These are phyloP conservation scores for Psilanteris sp. DNA, from an alignment of 1,140 invertebrate genomes.

Conservation along the genomic window DNA sequence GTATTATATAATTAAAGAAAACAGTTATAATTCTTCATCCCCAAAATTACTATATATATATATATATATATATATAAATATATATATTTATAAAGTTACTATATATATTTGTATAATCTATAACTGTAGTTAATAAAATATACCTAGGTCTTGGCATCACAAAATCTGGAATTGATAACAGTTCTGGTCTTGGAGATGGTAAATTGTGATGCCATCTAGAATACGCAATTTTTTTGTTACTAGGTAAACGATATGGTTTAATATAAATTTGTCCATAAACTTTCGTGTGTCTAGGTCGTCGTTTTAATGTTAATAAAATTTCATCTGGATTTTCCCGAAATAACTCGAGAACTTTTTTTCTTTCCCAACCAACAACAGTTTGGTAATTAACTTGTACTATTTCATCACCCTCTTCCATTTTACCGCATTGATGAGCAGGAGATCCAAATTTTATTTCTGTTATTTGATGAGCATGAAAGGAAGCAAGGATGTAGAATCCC, in stretches of 20 bases:
- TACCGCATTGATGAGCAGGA: constrained; percentile 90
- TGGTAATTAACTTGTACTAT: constrained; percentile 96
- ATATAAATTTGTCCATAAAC: constrained; percentile 91
- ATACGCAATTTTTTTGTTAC: constrained; percentile 85
- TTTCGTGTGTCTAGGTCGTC: constrained; percentile 90
- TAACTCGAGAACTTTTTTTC: constrained; percentile 88
- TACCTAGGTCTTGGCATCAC: constrained; percentile 82
- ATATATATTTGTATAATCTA: too few species aligned
- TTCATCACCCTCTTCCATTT: constrained; percentile 95
- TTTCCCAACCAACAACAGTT: constrained; percentile 94
- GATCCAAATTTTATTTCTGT: constrained; percentile 92
- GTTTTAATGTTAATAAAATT: constrained; percentile 90
- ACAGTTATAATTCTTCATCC: too few species aligned
- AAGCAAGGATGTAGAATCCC: constrained; percentile 92
- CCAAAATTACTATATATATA: too few species aligned
- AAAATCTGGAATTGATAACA: constrained; percentile 84
- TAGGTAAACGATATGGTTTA: constrained; percentile 88
- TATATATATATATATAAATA: too few species aligned
- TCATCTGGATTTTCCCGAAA: constrained; percentile 90
- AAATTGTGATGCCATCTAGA: constrained; percentile 85
- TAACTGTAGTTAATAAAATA: constrained; percentile 3
- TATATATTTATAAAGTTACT: too few species aligned
- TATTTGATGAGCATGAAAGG: constrained; percentile 91
- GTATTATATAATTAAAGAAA: too few species aligned
- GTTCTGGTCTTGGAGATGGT: constrained; percentile 83